A percentile compares a stretch with the other conserved stretches of the same genome.
Conservation (phyloP, 2,113 vertebrate genomes). For the Anser brachyrhynchus region DNA sequence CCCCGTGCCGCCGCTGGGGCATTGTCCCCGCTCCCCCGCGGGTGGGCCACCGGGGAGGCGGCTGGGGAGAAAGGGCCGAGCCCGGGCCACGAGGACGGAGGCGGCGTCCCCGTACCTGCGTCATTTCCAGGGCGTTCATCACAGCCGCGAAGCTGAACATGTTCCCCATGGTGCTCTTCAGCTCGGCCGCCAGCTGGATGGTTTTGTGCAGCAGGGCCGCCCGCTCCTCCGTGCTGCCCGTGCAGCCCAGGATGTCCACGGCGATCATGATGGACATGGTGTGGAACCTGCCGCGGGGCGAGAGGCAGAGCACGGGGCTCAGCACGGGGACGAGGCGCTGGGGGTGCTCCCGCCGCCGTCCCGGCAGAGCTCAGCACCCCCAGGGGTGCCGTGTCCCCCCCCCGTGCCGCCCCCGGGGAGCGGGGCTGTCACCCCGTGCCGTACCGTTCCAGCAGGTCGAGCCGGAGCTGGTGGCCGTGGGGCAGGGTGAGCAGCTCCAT, state of each 20-base stretch:
- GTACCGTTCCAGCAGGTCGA: slow-evolving; percentile 96
- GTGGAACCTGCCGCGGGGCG: slow-evolving; percentile 81
- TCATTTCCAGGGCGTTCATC: slow-evolving; percentile 95
- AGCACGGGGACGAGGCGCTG: neutral
- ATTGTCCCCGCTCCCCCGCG: neutral
- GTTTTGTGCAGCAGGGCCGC: slow-evolving; percentile 94
- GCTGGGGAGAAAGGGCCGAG: neutral
- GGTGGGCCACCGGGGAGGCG: neutral
- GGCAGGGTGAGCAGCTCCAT: slow-evolving; percentile 96
- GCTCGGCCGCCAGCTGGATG: slow-evolving; percentile 94
- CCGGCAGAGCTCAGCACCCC: neutral
- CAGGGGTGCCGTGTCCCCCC: neutral
- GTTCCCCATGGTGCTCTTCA: slow-evolving; percentile 96
- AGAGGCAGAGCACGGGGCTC: neutral
- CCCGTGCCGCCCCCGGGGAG: neutral
- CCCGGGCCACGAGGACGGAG: neutral
- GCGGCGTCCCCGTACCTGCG: slow-evolving; percentile 79
- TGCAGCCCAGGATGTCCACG: slow-evolving; percentile 95
- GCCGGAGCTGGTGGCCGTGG: slow-evolving; percentile 94
- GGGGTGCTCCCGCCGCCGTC: neutral
- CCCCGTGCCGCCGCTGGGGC: neutral
- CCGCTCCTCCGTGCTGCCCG: slow-evolving; percentile 91
- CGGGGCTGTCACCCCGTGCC: neutral
- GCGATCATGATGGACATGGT: slow-evolving; percentile 99
- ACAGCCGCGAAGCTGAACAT: slow-evolving; percentile 97